phyloP scores from a whole-genome alignment of 2,113 vertebrate species.

The Ailuropoda melanoleuca region DNA sequence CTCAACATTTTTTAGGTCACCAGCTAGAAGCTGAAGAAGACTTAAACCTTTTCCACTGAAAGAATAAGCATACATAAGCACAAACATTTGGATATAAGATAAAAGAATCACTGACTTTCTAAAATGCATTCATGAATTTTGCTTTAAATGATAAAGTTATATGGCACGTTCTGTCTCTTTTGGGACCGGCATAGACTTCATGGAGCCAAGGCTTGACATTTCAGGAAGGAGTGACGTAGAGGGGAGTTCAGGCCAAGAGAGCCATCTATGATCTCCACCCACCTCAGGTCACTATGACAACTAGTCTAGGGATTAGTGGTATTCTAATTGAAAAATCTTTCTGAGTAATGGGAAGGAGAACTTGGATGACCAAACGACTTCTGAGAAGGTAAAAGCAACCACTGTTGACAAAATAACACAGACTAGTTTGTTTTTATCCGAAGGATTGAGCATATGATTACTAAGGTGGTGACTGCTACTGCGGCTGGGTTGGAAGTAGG shows the following conservation, averaged over 20 bases:
- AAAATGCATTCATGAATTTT: neutral
- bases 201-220: neutral
- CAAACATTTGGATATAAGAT: neutral
- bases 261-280: neutral
- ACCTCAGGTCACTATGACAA: neutral
- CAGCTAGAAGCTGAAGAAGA: neutral
- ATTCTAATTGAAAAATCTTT: neutral
- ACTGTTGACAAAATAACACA: neutral
- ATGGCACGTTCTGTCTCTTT: neutral
- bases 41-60: neutral
- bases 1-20: neutral
- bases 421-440: neutral
- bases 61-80: neutral
- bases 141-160: neutral
- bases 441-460: neutral
- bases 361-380: neutral
- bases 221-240: neutral
- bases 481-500: neutral
- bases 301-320: neutral
- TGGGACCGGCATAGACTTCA: neutral
- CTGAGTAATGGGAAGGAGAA: neutral
- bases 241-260: accelerated
- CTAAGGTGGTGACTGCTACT: neutral
- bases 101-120: neutral
- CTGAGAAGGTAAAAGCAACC: neutral